Conservation (phyloP, 1,140 invertebrate species). For the Oryzaephilus surinamensis region DNA sequence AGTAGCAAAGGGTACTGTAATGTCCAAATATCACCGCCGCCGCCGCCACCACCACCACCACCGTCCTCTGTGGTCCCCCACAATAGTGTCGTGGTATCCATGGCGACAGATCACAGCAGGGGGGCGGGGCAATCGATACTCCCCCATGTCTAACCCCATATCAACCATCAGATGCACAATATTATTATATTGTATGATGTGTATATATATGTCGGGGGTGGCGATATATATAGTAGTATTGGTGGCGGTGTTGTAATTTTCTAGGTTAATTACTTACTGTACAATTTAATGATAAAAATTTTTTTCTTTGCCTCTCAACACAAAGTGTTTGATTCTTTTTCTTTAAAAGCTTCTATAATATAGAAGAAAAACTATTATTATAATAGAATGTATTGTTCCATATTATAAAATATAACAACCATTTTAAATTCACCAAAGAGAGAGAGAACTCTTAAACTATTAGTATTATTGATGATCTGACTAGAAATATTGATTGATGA, state of each 20-base stretch:
- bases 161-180: slow-evolving; percentile 28
- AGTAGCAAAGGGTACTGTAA: neutral
- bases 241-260: too few relatives aligned
- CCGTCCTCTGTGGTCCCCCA: slow-evolving; percentile 24
- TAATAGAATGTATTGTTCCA: slow-evolving; percentile 14
- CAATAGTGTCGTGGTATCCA: slow-evolving; percentile 34
- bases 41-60: neutral
- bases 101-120: slow-evolving; percentile 32
- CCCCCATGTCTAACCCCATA: slow-evolving; percentile 23
- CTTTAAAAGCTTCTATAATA: too few relatives aligned
- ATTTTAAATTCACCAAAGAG: slow-evolving; percentile 13
- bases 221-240: too few relatives aligned
- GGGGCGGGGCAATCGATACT: slow-evolving; percentile 36
- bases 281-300: too few relatives aligned
- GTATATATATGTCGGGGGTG: too few relatives aligned
- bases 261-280: too few relatives aligned
- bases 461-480: slow-evolving; percentile 19
- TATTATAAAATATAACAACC: slow-evolving; percentile 12
- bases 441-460: too few relatives aligned
- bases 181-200: too few relatives aligned
- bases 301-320: too few relatives aligned
- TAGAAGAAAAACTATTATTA: too few relatives aligned
- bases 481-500: slow-evolving; percentile 17
- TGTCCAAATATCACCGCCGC: neutral
- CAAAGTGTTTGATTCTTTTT: too few relatives aligned